These are phyloP conservation scores for Melanotaenia duboulayi DNA, from an alignment of 2,113 vertebrate genomes.

Conservation along the genomic window DNA sequence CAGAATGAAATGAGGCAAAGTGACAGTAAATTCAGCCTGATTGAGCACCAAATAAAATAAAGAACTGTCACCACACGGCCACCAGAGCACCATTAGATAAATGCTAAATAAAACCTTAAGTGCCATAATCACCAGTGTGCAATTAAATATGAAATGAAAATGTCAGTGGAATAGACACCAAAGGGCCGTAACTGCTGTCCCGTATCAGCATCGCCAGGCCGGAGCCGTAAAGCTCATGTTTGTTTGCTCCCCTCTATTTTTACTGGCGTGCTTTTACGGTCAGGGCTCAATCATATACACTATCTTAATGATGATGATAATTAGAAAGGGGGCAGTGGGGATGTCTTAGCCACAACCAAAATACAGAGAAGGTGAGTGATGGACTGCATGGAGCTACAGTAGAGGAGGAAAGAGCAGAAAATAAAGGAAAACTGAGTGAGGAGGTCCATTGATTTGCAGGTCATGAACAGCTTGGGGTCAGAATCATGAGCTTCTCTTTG, in stretches of 20 bases:
- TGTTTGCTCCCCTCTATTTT: conserved; percentile 64
- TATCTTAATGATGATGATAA: conserved; percentile 73
- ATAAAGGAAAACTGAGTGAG: neutral
- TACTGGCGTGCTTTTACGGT: conserved; percentile 60
- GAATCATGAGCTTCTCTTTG: conserved; percentile 53
- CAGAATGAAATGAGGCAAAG: conserved; percentile 15
- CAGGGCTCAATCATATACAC: conserved; percentile 64
- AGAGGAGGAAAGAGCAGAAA: conserved; percentile 10
- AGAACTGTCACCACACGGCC: conserved; percentile 50
- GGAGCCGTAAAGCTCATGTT: conserved; percentile 71
- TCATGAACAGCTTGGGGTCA: conserved; percentile 66
- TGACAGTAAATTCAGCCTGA: conserved; percentile 66
- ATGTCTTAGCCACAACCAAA: conserved; percentile 45
- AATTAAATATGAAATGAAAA: conserved; percentile 77
- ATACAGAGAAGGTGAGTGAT: conserved; percentile 12
- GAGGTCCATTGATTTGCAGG: conserved; percentile 57
- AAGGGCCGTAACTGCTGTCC: conserved; percentile 57
- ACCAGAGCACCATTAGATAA: conserved; percentile 70
- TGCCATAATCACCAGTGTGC: conserved; percentile 66
- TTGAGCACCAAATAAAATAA: conserved; percentile 63
- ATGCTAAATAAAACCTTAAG: conserved; percentile 71
- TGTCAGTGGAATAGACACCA: conserved; percentile 64
- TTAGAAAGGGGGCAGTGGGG: conserved; percentile 55
- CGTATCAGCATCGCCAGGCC: conserved; percentile 73
- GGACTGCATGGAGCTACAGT: neutral